phyloP scores from a whole-genome alignment of 2,113 vertebrate species.

The Elgaria multicarinata region DNA sequence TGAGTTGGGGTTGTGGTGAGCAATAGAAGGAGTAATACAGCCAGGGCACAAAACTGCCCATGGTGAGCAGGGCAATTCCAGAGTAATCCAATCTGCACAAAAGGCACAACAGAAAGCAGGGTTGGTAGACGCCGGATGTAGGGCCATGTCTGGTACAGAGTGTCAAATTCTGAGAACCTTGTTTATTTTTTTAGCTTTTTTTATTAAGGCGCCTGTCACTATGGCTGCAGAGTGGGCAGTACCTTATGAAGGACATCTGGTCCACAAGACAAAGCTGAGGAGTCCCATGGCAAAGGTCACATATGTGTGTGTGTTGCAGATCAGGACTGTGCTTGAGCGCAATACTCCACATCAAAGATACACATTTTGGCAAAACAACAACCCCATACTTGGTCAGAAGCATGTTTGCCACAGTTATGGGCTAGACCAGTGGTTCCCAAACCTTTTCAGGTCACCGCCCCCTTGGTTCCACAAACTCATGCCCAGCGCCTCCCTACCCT shows the following conservation, averaged over 20 bases:
- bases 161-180: background rate
- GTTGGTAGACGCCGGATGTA: background rate
- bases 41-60: slow-evolving; percentile 59
- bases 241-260: background rate
- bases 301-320: background rate
- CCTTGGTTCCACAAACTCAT: no score
- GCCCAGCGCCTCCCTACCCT: no score
- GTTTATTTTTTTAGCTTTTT: background rate
- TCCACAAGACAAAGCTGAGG: background rate
- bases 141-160: background rate
- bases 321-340: background rate
- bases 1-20: slow-evolving; percentile 52
- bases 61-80: slow-evolving; percentile 53
- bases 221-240: background rate
- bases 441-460: no score
- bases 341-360: background rate
- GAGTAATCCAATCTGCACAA: slow-evolving; percentile 55
- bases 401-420: background rate
- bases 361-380: background rate
- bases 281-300: background rate
- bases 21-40: slow-evolving; percentile 59
- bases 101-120: background rate
- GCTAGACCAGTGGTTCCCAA: no score
- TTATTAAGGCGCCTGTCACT: background rate
- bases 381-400: no score